phyloP scores from a whole-genome alignment of 2,113 vertebrate species.

The Siniperca chuatsi region DNA sequence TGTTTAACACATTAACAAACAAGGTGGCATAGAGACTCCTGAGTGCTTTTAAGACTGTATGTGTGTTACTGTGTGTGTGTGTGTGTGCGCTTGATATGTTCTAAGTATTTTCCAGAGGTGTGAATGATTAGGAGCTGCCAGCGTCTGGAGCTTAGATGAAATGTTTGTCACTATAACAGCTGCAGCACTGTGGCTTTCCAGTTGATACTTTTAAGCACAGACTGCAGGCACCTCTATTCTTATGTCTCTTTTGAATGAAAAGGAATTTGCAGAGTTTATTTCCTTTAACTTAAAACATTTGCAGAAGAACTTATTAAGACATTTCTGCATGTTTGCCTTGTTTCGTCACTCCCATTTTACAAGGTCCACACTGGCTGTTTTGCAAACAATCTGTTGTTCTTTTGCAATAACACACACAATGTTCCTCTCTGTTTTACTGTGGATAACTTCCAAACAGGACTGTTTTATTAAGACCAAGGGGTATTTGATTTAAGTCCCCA shows the following conservation, averaged over 20 bases:
- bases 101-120: conserved; percentile 65
- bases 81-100: conserved; percentile 15
- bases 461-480: conserved; percentile 54
- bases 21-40: neutral
- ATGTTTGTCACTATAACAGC: conserved; percentile 68
- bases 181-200: conserved; percentile 56
- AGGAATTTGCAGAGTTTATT: conserved; percentile 14
- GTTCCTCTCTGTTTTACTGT: conserved; percentile 63
- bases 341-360: conserved; percentile 45
- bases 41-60: conserved; percentile 1
- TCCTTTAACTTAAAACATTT: conserved; percentile 42
- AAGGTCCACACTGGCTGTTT: conserved; percentile 32
- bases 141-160: conserved; percentile 56
- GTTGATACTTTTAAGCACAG: conserved; percentile 39
- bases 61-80: conserved; percentile 22
- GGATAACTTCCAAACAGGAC: conserved; percentile 64
- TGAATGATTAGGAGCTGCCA: conserved; percentile 61
- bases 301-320: neutral
- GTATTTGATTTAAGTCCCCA: conserved; percentile 67
- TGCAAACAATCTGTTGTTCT: conserved; percentile 43
- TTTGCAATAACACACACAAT: conserved; percentile 65
- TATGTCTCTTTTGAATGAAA: conserved; percentile 13
- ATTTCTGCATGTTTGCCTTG: conserved; percentile 35
- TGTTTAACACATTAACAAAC: conserved; percentile 54
- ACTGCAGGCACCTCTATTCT: neutral